Evolutionary conservation across 2,113 vertebrate genomes (phyloP), one percentile per base, ranked within the genome.

Genomic region (Sterrhoptilus dennistouni): DNA sequence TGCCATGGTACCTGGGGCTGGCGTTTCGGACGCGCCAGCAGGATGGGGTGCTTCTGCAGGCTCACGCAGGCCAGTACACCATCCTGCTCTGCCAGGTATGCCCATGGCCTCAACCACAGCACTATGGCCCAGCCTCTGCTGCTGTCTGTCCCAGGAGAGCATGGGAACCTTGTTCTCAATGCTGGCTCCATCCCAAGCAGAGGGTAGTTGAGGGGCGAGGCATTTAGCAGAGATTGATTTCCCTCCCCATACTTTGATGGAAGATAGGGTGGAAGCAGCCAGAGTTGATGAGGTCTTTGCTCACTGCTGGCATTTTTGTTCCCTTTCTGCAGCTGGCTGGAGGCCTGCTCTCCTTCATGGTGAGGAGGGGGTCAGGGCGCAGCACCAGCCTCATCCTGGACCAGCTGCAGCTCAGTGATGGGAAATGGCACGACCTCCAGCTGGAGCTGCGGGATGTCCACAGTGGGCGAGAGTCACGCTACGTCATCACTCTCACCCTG

Each of bases 1-100:
- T 99, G 23, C 99, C 99, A 0, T 99, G 99, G 99, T 99, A 99
- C 96, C 97, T 99, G 91, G 99, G 99, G 23, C 97, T 99, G 93
- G 98, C 99, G 2, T 99, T 99, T 96, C 98, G 99, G 77, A 99
- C 99, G 0, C 98, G 99, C 78, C 97, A 98, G 7, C 95, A 78
- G 7, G 98, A 99, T 0, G 99, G 99, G 20, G 97, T 99, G 17
- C 98, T 99, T 77, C 98, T 99, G 94, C 99, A 99, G 95, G 99
- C 99, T 31, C 99, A 99, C 49, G 98, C 99, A 0, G 99, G 99
- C 61, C 98, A 99, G 95, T 99, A 99, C 95, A 99, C 98, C 93
- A 99, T 98, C 17, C 98, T 99, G 47, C 97, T 99, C 49, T 99
- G 99, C 89, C 99, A 99, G 99, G 99, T 99, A 96, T 45, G 78